Evolutionary conservation across 1,140 invertebrate species (phyloP).

Genomic region (Ctenoplectra terminalis): DNA sequence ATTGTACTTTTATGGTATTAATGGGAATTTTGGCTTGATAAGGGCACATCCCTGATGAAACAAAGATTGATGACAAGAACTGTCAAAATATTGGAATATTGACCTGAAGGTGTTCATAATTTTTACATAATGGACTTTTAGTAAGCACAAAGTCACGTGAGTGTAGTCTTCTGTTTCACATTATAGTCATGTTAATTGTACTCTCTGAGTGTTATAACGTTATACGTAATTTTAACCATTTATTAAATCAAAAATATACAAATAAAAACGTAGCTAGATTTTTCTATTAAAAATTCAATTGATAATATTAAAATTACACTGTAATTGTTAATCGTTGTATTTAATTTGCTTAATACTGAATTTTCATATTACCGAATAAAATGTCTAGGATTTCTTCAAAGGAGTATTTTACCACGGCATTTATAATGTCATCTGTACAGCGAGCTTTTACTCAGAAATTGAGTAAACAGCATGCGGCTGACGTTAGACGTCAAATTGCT

Average conservation of each 20-base stretch:
- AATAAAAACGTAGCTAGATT: too few species aligned
- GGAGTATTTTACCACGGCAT: conserved; percentile 55
- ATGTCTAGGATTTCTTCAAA: conserved; percentile 50
- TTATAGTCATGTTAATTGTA: background rate
- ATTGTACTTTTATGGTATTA: conserved; percentile 2
- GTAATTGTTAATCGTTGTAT: background rate
- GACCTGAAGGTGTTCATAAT: conserved; percentile 20
- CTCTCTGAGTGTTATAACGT: background rate
- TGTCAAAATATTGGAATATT: conserved; percentile 50
- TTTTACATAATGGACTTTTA: conserved; percentile 45
- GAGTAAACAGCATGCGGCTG: conserved; percentile 90
- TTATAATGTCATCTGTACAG: conserved; percentile 85
- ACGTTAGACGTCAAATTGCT: conserved; percentile 89
- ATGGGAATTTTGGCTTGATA: conserved; percentile 46
- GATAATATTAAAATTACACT: too few species aligned
- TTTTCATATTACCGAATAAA: background rate
- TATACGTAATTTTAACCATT: background rate
- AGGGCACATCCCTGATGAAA: conserved; percentile 26
- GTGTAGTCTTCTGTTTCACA: background rate
- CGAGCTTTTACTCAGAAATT: conserved; percentile 92
- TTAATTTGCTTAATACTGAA: background rate
- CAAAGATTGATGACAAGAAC: conserved; percentile 33
- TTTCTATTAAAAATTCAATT: background rate
- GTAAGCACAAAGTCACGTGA: conserved; percentile 30
- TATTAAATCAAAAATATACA: background rate